Percentiles rank a stretch among this genome's conserved stretches.
Conservation (phyloP, 2,888 invertebrate species). For the Dione juno region DNA sequence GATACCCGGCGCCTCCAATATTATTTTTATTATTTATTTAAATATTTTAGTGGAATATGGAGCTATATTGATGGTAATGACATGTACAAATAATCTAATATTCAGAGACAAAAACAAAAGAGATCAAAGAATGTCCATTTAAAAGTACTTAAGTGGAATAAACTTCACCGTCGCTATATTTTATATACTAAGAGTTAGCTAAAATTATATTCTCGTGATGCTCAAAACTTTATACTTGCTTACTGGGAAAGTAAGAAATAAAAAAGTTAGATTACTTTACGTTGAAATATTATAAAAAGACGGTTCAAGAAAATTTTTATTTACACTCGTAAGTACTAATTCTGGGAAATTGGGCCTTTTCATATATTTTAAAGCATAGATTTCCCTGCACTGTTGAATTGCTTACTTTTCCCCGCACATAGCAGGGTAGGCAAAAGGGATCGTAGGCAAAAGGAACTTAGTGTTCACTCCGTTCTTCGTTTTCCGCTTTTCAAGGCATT, state of each 20-base stretch:
- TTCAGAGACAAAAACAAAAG: background rate
- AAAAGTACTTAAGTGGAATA: background rate
- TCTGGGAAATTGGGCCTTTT: conserved; percentile 7
- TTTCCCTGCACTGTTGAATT: no score
- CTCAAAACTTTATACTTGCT: conserved; percentile 18
- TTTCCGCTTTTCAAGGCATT: no score
- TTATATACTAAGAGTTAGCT: conserved; percentile 22
- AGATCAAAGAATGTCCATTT: background rate
- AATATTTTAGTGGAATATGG: background rate
- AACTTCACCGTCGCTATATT: conserved; percentile 13
- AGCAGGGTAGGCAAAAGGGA: no score
- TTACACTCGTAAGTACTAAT: background rate
- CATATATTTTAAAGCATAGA: background rate
- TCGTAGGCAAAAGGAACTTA: no score
- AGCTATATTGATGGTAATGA: no score
- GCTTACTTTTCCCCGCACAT: no score
- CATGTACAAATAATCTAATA: background rate
- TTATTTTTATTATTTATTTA: background rate
- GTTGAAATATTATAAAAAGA: conserved; percentile 5
- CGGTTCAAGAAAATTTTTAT: background rate
- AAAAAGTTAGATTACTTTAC: conserved; percentile 25
- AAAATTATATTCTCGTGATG: conserved; percentile 24
- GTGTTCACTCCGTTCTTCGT: no score
- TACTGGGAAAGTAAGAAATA: conserved; percentile 8
- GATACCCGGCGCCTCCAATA: conserved; percentile 42